Evolutionary conservation across 2,113 vertebrate genomes (phyloP), one percentile per base, ranked within the genome.

Genomic region (Oplegnathus fasciatus): DNA sequence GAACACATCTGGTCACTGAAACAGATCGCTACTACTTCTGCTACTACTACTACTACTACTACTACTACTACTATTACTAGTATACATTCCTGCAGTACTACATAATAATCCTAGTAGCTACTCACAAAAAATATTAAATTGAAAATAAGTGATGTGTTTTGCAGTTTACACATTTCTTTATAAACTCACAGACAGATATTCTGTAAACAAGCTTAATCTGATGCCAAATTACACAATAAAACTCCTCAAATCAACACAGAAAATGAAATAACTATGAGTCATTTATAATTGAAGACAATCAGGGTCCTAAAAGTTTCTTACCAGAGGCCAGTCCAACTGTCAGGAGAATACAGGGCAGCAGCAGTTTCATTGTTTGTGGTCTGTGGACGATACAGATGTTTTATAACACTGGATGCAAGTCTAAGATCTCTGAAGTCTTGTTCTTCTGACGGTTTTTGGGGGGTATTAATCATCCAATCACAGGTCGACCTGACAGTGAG

Each of bases 281-380:
- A 22, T 46, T 54, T 34, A 14, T 30, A 26, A 57, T 22, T n/a
- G 1, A 61, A 73, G 14, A 13, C 1, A 69, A 6, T 37, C 2
- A 37, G 1, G 32, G 46, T 61, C 0, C 52, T 55, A 24, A 52
- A 54, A 24, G 0, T 1, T 5, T 73, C 93, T 89, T 91, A 95
- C 94, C 94, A 67, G 68, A 58, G 57, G 65, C 83, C 55, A 87
- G 62, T 65, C 65, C 78, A 4, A 84, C 74, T 28, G 90, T 84
- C 75, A 94, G 82, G 32, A 92, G 80, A 37, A 82, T 5, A 65
- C 76, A 88, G 26, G 37, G 54, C 52, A 95, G 70, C 18, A 87
- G 42, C 54, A 48, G 72, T 66, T 72, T 92, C 90, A 95, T 94
- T 42, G 62, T 79, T 66, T 82, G 30, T 54, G 75, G 9, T 68